These are phyloP conservation scores for Eupithecia tripunctaria DNA, from an alignment of 2,888 invertebrate genomes.

Conservation along the genomic window DNA sequence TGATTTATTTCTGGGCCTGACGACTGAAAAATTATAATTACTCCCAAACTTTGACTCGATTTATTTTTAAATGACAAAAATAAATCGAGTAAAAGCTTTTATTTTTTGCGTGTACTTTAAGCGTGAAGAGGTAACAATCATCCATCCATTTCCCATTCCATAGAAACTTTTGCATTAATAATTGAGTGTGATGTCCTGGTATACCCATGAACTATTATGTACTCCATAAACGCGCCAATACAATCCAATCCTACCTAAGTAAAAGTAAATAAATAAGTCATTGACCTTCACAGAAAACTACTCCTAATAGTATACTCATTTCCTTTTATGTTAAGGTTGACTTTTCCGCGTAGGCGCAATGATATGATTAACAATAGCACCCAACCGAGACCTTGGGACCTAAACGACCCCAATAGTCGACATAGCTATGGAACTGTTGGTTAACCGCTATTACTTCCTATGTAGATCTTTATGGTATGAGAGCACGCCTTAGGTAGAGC, in stretches of 20 bases:
- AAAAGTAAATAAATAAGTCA: not conserved
- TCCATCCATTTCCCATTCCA: too few relatives aligned
- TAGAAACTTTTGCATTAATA: too few relatives aligned
- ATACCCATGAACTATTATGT: too few relatives aligned
- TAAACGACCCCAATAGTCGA: slow-evolving; percentile 29
- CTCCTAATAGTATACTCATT: slow-evolving; percentile 13
- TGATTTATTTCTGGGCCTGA: too few relatives aligned
- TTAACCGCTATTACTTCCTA: slow-evolving; percentile 55
- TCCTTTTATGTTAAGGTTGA: slow-evolving; percentile 16
- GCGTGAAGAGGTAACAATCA: too few relatives aligned
- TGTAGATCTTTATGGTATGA: slow-evolving; percentile 43
- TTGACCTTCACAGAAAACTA: slow-evolving; percentile 15
- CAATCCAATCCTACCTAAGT: not conserved
- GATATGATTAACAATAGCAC: slow-evolving; percentile 36
- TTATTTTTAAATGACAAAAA: too few relatives aligned
- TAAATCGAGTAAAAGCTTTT: too few relatives aligned
- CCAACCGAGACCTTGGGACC: slow-evolving; percentile 31
- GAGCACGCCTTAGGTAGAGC: slow-evolving; percentile 26
- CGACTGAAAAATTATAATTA: too few relatives aligned
- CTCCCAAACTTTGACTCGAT: too few relatives aligned
- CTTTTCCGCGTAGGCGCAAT: slow-evolving; percentile 25
- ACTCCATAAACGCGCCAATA: not conserved
- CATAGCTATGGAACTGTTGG: slow-evolving; percentile 47
- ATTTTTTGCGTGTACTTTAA: too few relatives aligned
- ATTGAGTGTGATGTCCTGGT: too few relatives aligned